phyloP scores from a whole-genome alignment of 2,888 invertebrate genomes.

The Diadromus collaris region DNA sequence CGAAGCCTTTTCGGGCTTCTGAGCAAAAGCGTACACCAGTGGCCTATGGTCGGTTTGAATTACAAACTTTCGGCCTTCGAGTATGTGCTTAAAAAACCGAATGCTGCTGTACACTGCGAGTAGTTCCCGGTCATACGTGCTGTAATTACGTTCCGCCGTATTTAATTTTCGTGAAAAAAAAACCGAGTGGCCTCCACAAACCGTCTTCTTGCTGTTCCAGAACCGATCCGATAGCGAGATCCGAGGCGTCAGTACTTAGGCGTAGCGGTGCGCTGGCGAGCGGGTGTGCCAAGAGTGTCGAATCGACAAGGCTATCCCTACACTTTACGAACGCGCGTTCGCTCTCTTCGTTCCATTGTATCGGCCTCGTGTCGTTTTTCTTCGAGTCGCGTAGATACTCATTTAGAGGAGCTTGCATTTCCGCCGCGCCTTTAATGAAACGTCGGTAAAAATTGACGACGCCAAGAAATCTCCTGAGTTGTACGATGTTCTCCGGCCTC shows the following conservation, averaged over 20 bases:
- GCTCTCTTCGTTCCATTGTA: slow-evolving; percentile 46
- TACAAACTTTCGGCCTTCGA: slow-evolving; percentile 50
- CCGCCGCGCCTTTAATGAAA: slow-evolving; percentile 56
- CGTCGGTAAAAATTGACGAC: slow-evolving; percentile 47
- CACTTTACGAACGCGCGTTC: slow-evolving; percentile 47
- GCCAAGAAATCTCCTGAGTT: slow-evolving; percentile 63
- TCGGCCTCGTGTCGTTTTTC: slow-evolving; percentile 52
- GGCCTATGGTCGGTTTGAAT: slow-evolving; percentile 57
- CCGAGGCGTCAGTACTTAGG: slow-evolving; percentile 60
- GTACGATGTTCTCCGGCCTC: slow-evolving; percentile 22
- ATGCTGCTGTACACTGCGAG: slow-evolving; percentile 49
- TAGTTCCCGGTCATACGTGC: slow-evolving; percentile 62
- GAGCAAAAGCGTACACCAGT: slow-evolving; percentile 40
- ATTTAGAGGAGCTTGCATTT: slow-evolving; percentile 6
- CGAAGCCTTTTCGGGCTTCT: slow-evolving; percentile 48
- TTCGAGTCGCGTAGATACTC: slow-evolving; percentile 12
- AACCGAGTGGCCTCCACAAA: slow-evolving; percentile 64
- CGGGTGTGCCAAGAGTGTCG: slow-evolving; percentile 43
- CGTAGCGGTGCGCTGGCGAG: slow-evolving; percentile 38
- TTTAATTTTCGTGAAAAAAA: slow-evolving; percentile 64
- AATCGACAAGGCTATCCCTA: slow-evolving; percentile 42
- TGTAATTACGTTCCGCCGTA: slow-evolving; percentile 44
- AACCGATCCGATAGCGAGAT: slow-evolving; percentile 46
- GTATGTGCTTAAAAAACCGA: slow-evolving; percentile 49
- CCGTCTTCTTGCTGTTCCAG: slow-evolving; percentile 41